Conservation (phyloP, 2,888 invertebrate genomes). For the Plagiodera versicolora region DNA sequence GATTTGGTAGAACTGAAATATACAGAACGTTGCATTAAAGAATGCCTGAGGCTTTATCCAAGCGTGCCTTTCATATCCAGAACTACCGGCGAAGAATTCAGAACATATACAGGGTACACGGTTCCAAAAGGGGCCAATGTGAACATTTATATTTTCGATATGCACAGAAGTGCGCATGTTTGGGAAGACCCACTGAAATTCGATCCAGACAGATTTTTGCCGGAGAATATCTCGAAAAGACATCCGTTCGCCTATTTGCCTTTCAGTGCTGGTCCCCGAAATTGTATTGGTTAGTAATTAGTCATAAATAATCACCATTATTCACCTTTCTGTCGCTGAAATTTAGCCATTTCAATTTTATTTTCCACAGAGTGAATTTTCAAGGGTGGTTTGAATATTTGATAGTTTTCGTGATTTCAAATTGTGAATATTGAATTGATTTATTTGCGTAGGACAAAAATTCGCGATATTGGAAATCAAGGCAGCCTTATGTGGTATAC, state of each 20-base stretch:
- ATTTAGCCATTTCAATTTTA: no score
- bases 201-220: constrained; percentile 49
- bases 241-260: constrained; percentile 54
- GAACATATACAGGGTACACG: constrained; percentile 37
- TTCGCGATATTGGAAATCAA: constrained; percentile 67
- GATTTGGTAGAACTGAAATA: constrained; percentile 64
- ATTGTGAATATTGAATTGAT: not conserved
- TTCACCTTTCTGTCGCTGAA: not conserved
- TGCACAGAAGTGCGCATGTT: constrained; percentile 54
- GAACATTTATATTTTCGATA: constrained; percentile 44
- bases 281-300: constrained; percentile 48
- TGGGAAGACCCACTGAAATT: constrained; percentile 54
- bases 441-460: constrained; percentile 60
- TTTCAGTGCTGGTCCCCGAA: constrained; percentile 54
- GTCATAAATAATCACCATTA: not conserved
- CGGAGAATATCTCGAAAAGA: constrained; percentile 47
- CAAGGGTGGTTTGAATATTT: not conserved
- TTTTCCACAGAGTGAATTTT: no score
- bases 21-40: constrained; percentile 55
- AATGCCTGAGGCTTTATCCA: constrained; percentile 35
- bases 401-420: not conserved
- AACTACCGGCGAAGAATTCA: constrained; percentile 31
- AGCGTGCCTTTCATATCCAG: constrained; percentile 46
- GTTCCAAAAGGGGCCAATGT: constrained; percentile 47
- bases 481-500: constrained; percentile 59